Evolutionary conservation across 1,140 invertebrate species (phyloP).

Genomic region (Anadara kagoshimensis): DNA sequence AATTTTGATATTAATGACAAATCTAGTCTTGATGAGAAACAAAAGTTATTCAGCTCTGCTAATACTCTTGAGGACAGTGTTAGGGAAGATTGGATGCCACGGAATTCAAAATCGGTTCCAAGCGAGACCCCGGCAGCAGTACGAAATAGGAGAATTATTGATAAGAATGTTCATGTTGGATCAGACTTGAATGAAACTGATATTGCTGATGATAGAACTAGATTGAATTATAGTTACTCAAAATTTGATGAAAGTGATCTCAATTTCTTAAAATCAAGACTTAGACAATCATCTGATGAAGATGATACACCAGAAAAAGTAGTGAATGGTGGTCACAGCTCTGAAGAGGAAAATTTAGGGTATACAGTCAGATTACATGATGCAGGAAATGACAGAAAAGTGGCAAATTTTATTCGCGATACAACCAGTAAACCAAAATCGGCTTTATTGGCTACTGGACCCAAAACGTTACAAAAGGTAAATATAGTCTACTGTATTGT

Average conservation of each 20-base stretch:
- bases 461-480: conserved; percentile 33
- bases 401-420: conserved; percentile 44
- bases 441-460: conserved; percentile 40
- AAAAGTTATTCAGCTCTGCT: too few relatives aligned
- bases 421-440: conserved; percentile 48
- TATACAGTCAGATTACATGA: conserved; percentile 44
- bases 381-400: conserved; percentile 52
- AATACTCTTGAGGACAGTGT: too few relatives aligned
- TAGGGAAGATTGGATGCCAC: too few relatives aligned
- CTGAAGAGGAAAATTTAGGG: conserved; percentile 3
- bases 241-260: conserved; percentile 43
- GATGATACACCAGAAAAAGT: background rate
- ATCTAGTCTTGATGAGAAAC: too few relatives aligned
- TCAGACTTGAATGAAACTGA: conserved; percentile 40
- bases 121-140: background rate
- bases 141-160: conserved; percentile 42
- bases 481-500: too few relatives aligned
- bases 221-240: conserved; percentile 39
- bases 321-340: conserved; percentile 7
- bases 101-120: too few relatives aligned
- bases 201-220: conserved; percentile 22
- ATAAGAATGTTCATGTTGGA: conserved; percentile 46
- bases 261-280: conserved; percentile 18
- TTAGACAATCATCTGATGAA: background rate
- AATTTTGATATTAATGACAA: too few relatives aligned